These are phyloP conservation scores for Lucilia cuprina DNA, from an alignment of 1,140 invertebrate species.

Conservation along the genomic window DNA sequence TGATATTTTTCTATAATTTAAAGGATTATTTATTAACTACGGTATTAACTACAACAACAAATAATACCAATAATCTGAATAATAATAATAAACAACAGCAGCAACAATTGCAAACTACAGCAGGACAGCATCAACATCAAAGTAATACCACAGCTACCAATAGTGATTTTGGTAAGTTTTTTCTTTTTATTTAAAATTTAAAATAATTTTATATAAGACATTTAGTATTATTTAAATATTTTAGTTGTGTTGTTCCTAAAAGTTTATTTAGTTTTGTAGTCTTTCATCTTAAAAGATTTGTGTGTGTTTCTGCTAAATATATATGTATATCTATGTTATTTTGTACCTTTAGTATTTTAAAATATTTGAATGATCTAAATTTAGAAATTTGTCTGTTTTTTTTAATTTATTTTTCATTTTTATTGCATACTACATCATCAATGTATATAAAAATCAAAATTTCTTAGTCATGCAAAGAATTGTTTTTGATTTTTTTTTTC, in stretches of 20 bases:
- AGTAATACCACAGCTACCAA: slow-evolving; percentile 46
- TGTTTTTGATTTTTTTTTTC: not conserved
- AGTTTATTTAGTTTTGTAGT: not conserved
- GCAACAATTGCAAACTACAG: slow-evolving; percentile 28
- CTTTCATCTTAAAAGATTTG: not conserved
- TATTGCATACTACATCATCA: not conserved
- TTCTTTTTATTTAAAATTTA: not conserved
- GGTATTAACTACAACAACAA: slow-evolving; percentile 11
- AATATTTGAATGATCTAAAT: slow-evolving; percentile 3
- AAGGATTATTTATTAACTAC: slow-evolving; percentile 36
- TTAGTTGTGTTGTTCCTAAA: not conserved
- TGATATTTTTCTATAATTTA: not conserved
- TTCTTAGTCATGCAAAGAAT: slow-evolving; percentile 11
- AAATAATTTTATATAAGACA: not conserved
- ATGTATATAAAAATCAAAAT: slow-evolving; percentile 12
- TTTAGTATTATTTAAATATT: not conserved
- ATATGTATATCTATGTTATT: not conserved
- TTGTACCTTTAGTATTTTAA: slow-evolving; percentile 1
- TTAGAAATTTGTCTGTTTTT: not conserved
- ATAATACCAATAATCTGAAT: slow-evolving; percentile 26
- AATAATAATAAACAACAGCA: slow-evolving; percentile 33
- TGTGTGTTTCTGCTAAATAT: not conserved
- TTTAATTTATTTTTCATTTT: not conserved
- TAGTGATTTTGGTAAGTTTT: slow-evolving; percentile 41
- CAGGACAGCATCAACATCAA: slow-evolving; percentile 46